Conservation (phyloP, 2,797 vertebrate genomes). For the Notamacropus eugenii region DNA sequence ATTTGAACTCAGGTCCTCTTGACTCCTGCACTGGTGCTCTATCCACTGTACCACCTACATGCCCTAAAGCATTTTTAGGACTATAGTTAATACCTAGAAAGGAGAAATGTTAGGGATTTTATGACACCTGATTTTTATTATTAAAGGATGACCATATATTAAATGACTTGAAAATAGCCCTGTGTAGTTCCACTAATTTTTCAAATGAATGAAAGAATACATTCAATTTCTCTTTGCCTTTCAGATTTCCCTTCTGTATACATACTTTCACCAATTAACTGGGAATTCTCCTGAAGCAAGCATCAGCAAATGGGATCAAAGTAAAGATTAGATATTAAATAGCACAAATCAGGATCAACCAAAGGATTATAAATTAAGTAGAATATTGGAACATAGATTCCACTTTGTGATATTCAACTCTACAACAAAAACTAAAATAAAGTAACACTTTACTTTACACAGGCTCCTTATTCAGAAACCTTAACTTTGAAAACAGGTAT, state of each 20-base stretch:
- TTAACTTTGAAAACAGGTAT: neutral
- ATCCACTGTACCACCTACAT: too few species aligned
- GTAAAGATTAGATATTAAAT: neutral
- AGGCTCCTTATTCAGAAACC: neutral
- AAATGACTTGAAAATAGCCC: neutral
- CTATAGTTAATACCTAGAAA: neutral
- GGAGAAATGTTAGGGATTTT: neutral
- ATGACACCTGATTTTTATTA: neutral
- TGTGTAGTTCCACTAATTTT: neutral
- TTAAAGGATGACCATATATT: neutral
- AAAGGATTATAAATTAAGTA: neutral
- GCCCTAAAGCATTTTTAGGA: neutral
- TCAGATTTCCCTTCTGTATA: neutral
- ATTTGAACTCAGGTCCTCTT: too few species aligned
- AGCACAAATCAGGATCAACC: conserved; percentile 8
- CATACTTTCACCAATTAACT: neutral
- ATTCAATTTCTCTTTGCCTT: neutral
- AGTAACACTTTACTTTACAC: conserved; percentile 15
- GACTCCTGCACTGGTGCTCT: too few species aligned
- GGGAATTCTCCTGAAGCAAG: neutral
- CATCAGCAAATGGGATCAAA: neutral
- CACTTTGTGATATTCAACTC: conserved; percentile 13
- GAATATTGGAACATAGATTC: neutral
- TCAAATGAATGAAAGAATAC: neutral
- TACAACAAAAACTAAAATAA: conserved; percentile 44